Base-by-base conservation (phyloP, 2,888 invertebrate species). In the Oligia strigilis region DNA sequence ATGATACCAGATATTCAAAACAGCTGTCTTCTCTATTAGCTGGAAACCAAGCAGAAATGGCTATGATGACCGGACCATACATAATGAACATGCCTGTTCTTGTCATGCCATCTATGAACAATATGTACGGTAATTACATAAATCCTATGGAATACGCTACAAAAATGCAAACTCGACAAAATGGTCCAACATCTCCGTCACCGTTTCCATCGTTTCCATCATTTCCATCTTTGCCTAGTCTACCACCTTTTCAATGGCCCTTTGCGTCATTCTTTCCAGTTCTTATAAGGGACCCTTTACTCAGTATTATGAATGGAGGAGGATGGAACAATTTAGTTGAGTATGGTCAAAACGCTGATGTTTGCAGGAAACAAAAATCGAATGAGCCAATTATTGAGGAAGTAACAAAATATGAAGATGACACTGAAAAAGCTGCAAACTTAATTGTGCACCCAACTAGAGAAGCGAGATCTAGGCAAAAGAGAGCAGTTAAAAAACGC, bases 321-420 rank as follows among this genome's bases (percentile, higher is more conserved):
- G 97, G 97, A 5, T 96, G 97, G 91, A 96, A 96, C 55, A 97
- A 96, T 83, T 95, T 98, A 88, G 90, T 98, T 69, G 97, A 98
- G 92, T 97, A 97, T 85, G 98, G 98, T 2, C 97, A 97, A 88
- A 95, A 90, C 72, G 97, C 97, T 64, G 97, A 97, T 87, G 94
- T 97, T 36, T 97, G 97, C 77, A 93, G 95, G 85, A 94, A 93
- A 87, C 95, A 94, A 86, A 96, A 96, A 89, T 91, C 94, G 0
- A 66, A 86, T 64, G 84, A 86, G 36, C 72, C 79, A 69, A 82
- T 86, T 69, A 80, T 80, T 19, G 77, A 83, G 49, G 72, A 80
- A 9, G 43, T 71, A 43, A 72, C n/a, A 29, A 82, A 81, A 69
- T 77, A 73, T 52, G 46, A 81, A 71, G 65, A 79, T 75, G 71